phyloP scores from a whole-genome alignment of 2,797 vertebrate species.

The Peromyscus attwateri region DNA sequence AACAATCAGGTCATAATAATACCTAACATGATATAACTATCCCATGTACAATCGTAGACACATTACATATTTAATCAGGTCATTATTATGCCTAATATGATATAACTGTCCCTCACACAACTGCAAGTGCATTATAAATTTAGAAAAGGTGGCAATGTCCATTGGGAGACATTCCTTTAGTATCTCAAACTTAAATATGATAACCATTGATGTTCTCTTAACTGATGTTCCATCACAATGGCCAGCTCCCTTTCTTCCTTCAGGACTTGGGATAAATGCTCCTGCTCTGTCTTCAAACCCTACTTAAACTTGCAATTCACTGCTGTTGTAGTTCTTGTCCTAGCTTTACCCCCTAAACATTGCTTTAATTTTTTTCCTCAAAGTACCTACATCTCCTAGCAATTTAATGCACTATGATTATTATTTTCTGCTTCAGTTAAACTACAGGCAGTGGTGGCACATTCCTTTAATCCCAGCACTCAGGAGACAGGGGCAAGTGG shows the following conservation, averaged over 20 bases:
- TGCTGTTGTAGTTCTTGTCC: neutral
- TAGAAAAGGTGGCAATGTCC: neutral
- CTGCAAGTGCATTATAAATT: neutral
- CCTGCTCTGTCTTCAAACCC: constrained; percentile 16
- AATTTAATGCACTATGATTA: constrained; percentile 21
- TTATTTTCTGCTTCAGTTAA: constrained; percentile 38
- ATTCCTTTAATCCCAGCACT: neutral
- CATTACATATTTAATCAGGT: neutral
- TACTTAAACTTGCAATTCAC: constrained; percentile 50
- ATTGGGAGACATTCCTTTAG: neutral
- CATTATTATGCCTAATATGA: neutral
- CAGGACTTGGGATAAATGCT: constrained; percentile 19
- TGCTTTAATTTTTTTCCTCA: neutral
- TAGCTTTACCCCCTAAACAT: neutral
- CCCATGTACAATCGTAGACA: neutral
- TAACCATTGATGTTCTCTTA: neutral
- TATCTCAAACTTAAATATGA: neutral
- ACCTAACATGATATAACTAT: neutral
- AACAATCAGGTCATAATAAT: neutral
- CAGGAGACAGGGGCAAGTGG: neutral
- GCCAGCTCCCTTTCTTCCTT: neutral
- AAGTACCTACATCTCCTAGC: neutral
- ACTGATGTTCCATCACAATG: neutral
- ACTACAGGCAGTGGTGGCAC: neutral
- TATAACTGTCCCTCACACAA: neutral